phyloP scores from a whole-genome alignment of 2,113 vertebrate species.

The Aviceda subcristata region DNA sequence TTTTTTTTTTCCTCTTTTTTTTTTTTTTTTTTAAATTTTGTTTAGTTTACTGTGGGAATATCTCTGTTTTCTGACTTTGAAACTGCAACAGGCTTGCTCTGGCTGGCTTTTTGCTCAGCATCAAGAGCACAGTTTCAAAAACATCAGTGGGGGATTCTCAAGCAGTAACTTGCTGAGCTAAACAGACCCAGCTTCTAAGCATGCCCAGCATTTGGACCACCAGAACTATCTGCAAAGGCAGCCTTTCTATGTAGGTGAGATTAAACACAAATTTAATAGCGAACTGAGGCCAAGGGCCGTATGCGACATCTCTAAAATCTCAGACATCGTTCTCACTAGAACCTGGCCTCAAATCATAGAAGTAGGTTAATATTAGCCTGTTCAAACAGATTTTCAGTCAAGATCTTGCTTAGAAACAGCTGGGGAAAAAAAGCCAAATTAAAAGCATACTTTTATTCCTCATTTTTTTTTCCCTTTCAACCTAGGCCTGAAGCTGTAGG shows the following conservation, averaged over 20 bases:
- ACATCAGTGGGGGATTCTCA: rapidly evolving
- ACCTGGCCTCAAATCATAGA: not conserved
- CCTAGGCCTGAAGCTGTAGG: not conserved
- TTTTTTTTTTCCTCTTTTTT: too few species aligned
- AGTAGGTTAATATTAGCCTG: not conserved
- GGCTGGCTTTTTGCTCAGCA: not conserved
- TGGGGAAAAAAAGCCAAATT: not conserved
- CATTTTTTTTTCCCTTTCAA: not conserved
- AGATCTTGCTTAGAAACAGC: not conserved
- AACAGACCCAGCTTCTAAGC: not conserved
- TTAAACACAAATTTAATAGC: not conserved
- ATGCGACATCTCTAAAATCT: not conserved
- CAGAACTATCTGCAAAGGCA: not conserved
- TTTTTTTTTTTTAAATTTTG: not conserved
- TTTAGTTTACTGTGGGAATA: not conserved
- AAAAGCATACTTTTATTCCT: not conserved
- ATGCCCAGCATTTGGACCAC: not conserved
- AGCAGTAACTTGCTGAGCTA: not conserved
- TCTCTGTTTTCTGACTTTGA: not conserved
- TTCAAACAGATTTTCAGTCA: not conserved
- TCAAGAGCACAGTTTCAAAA: not conserved
- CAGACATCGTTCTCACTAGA: not conserved
- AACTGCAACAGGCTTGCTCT: not conserved
- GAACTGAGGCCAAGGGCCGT: not conserved
- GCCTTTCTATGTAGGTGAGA: not conserved